Percentiles rank a stretch among this genome's conserved stretches.
Evolutionary conservation across 2,797 vertebrate genomes (phyloP).

Genomic region (Clarias fuscus): DNA sequence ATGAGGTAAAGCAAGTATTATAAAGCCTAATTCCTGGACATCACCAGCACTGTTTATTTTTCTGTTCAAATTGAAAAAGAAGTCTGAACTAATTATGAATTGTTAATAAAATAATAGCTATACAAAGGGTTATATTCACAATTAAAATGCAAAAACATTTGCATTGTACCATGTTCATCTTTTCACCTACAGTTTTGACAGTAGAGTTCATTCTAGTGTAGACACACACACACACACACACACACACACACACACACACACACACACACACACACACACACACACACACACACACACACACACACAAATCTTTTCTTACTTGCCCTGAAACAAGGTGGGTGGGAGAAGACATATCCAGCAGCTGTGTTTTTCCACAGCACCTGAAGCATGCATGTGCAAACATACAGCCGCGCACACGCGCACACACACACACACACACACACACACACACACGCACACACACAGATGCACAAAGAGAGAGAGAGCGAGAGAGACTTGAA

Average conservation of each 20-base stretch:
- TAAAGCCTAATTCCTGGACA: conserved; percentile 11
- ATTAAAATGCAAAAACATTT: not conserved
- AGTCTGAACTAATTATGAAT: not conserved
- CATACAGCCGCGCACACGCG: conserved; percentile 17
- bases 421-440: conserved; percentile 33
- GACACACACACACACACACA: not conserved
- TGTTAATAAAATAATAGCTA: not conserved
- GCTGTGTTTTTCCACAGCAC: conserved; percentile 56
- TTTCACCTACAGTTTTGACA: not conserved
- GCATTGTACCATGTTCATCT: not conserved
- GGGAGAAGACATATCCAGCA: conserved; percentile 56
- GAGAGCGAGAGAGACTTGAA: not conserved
- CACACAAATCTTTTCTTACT: conserved; percentile 53
- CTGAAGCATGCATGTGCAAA: conserved; percentile 39
- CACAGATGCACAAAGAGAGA: not conserved
- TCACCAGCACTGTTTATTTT: not conserved
- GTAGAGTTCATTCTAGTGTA: not conserved
- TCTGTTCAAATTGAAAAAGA: not conserved
- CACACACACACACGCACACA: not conserved
- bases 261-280: not conserved
- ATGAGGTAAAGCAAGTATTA: not conserved
- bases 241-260: conserved; percentile 4
- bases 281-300: conserved; percentile 10
- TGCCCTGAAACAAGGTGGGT: conserved; percentile 49
- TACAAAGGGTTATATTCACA: not conserved